Base-by-base conservation (phyloP, 1,140 invertebrate species). In the Drosophila elegans region DNA sequence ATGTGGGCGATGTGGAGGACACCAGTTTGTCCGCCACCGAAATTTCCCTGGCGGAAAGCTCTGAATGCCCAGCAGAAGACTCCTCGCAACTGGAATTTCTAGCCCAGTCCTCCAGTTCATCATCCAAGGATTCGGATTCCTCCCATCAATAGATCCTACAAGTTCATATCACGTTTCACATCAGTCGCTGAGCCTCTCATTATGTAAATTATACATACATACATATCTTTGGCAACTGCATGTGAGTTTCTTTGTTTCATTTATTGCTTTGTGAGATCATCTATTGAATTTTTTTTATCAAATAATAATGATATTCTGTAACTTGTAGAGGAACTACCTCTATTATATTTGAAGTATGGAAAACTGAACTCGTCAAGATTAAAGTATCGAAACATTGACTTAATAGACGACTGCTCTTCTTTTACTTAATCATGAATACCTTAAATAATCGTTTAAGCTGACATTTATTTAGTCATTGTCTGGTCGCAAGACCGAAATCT, bases 1-100 rank as follows among this genome's bases (percentile, higher is more conserved):
- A 80, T 27, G 76, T 88, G 34, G 83, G 83, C 48, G 3, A 41
- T 32, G 46, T 41, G 16, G 41, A 41, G 27, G 52, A 48, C 3
- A 12, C 34, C 16, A 36, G 16, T 9, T 36, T 32, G 0, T 36
- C 49, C 3, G 13, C 49, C 29, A 4, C 11, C 32, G 48, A 51
- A 32, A 32, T 34, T 34, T 51, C 48, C 48, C 27, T 34, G 48
- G 29, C 11, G 32, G 49, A 52, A 16, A 52, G 32, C 32, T 11
- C 0, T 7, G 32, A 16, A 4, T 49, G n/a, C 7, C 46, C n/a
- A 3, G 1, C 3, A 12, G 48, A 51, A 1, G 27, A 49, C 46
- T 49, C 27, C 7, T 11, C 48, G 2, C 29, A 16, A 36, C 13
- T 7, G 29, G 29, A 16, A 2, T 16, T 16, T 5, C 2, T 10